Evolutionary conservation across 2,888 invertebrate species (phyloP).

Genomic region (Sarcophaga rosellei): DNA sequence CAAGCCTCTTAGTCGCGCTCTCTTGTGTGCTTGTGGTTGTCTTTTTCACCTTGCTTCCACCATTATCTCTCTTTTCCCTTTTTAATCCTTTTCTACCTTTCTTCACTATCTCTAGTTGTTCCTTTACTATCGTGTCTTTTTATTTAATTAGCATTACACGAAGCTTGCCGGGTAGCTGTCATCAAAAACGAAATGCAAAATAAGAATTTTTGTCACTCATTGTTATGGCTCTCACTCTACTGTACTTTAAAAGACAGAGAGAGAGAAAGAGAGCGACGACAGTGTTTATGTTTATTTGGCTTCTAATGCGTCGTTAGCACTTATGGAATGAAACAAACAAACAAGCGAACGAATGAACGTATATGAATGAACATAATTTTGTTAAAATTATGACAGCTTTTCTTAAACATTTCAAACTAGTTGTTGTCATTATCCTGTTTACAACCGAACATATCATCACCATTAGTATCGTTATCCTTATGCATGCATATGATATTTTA

Average conservation of each 20-base stretch:
- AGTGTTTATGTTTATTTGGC: conserved; percentile 25
- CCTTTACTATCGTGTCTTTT: no score
- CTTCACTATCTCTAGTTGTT: no score
- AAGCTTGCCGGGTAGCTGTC: no score
- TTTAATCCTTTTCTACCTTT: no score
- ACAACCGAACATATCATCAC: conserved; percentile 37
- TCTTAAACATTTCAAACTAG: conserved; percentile 46
- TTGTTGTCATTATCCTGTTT: conserved; percentile 25
- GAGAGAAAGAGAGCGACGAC: background rate
- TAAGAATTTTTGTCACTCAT: background rate
- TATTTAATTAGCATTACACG: no score
- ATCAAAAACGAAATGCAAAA: no score
- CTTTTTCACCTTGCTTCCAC: no score
- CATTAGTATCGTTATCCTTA: conserved; percentile 37
- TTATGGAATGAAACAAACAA: conserved; percentile 47
- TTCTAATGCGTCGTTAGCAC: conserved; percentile 64
- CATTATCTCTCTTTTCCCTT: no score
- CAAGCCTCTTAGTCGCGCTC: no score
- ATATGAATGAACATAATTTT: conserved; percentile 62
- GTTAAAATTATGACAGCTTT: conserved; percentile 70
- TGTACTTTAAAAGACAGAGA: background rate
- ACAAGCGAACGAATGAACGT: conserved; percentile 31
- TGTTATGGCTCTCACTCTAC: background rate
- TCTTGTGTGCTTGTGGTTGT: no score
- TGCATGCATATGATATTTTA: conserved; percentile 46